phyloP scores from a whole-genome alignment of 2,888 invertebrate species.

The Cheilosia impressa region DNA sequence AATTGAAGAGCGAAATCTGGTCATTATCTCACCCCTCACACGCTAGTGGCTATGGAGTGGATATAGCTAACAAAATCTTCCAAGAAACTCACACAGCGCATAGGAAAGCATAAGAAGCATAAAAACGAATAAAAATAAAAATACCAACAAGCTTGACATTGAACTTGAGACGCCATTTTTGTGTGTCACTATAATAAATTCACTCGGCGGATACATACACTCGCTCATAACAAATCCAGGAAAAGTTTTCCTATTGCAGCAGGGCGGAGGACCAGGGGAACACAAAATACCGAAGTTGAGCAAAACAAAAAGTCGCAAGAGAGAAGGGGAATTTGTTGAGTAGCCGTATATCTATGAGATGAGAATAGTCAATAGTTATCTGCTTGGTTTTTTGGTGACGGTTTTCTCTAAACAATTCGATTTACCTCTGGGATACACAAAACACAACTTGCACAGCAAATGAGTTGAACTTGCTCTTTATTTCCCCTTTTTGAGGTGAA shows the following conservation, averaged over 20 bases:
- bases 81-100: conserved; percentile 56
- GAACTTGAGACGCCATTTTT: conserved; percentile 76
- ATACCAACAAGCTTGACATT: conserved; percentile 75
- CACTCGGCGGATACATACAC: conserved; percentile 68
- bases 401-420: conserved; percentile 20
- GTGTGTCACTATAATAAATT: conserved; percentile 75
- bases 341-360: conserved; percentile 31
- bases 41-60: too few species aligned
- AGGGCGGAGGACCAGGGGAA: conserved; percentile 4
- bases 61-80: conserved; percentile 34
- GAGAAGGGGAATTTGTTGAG: conserved; percentile 9
- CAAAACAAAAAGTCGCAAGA: conserved; percentile 36
- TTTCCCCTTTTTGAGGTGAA: conserved; percentile 39
- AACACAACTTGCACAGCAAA: background rate
- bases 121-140: conserved; percentile 47
- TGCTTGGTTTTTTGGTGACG: background rate
- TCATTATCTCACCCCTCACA: background rate
- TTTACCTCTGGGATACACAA: background rate
- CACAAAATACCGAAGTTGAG: conserved; percentile 27
- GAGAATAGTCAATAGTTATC: background rate
- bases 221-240: conserved; percentile 70
- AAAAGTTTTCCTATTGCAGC: conserved; percentile 60
- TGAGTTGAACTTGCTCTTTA: background rate
- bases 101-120: conserved; percentile 56
- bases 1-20: conserved; percentile 43